Base-by-base conservation (phyloP, 2,888 invertebrate species). In the Dolomedes plantarius region DNA sequence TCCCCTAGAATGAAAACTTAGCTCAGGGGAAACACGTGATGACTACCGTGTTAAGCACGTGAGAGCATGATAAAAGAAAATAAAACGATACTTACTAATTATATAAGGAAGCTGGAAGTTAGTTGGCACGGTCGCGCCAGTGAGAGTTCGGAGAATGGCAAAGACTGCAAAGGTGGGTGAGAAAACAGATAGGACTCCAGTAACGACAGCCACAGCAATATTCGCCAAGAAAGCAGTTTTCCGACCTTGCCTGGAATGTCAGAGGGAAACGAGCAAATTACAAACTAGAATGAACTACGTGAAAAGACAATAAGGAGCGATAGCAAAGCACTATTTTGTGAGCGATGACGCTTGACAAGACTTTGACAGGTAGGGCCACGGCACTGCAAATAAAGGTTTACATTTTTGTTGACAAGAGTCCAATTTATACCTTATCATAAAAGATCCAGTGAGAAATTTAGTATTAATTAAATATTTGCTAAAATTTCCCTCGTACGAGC, bases 51-150 rank as follows among this genome's bases (percentile, higher is more conserved):
- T 6, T 13, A 67, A 6, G 11, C 67, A 31, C 67, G 67, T 67
- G 67, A 23, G 13, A 39, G 11, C 28, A 7, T 0, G 13, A 31
- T 23, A 13, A 0, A 62, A n/a, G 7, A 16, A 28, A 0, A 16
- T 16, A 27, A 72, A 62, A 69, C 9, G 36, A 36, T 23, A 69
- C 78, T 82, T 75, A 87, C 87, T 69, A 11, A 87, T 78, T 11
- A 87, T 87, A 28, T 78, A 87, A 2, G 87, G 82, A 7, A 82
- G 36, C n/a, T 82, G 82, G 46, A 87, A 87, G 28, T 82, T 87
- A 28, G 74, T 72, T 13, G 87, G 87, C 28, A 87, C 67, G 3
- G 82, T 82, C 0, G 82, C 50, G 19, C 87, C 87, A 9, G 78
- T 79, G 0, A 87, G n/a, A 9, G 71, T 71, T 62, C 87, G 73